phyloP scores from a whole-genome alignment of 2,888 invertebrate genomes.

The Eristalis pertinax region DNA sequence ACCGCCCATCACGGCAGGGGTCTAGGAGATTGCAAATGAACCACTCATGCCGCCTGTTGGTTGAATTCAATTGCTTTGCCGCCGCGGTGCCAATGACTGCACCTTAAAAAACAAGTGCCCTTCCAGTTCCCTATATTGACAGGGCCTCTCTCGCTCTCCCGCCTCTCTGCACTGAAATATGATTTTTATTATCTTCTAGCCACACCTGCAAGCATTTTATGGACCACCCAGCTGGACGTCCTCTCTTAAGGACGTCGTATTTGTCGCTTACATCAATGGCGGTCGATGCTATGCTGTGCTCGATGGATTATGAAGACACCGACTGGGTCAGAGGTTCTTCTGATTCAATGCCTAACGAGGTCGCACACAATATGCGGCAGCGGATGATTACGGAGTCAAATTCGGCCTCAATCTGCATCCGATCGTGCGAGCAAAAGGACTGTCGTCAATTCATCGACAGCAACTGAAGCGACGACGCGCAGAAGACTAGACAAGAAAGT shows the following conservation, averaged over 20 bases:
- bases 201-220: conserved; percentile 55
- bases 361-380: conserved; percentile 41
- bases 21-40: background rate
- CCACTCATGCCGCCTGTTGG: background rate
- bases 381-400: conserved; percentile 19
- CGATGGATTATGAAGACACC: background rate
- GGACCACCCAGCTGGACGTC: background rate
- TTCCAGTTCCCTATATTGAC: conserved; percentile 50
- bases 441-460: conserved; percentile 46
- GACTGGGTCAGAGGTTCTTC: conserved; percentile 1
- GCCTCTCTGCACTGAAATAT: conserved; percentile 45
- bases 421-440: background rate
- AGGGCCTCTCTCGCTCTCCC: conserved; percentile 28
- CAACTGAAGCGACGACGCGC: conserved; percentile 17
- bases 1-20: background rate
- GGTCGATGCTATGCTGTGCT: background rate
- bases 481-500: background rate
- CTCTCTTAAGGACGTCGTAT: conserved; percentile 5
- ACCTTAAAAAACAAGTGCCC: conserved; percentile 37
- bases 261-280: background rate
- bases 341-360: conserved; percentile 53
- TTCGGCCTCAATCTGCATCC: conserved; percentile 65
- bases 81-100: background rate
- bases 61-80: conserved; percentile 25
- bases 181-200: conserved; percentile 66